Evolutionary conservation across 2,797 vertebrate genomes (phyloP), one percentile per base, ranked within the genome.

Genomic region (Falco biarmicus): DNA sequence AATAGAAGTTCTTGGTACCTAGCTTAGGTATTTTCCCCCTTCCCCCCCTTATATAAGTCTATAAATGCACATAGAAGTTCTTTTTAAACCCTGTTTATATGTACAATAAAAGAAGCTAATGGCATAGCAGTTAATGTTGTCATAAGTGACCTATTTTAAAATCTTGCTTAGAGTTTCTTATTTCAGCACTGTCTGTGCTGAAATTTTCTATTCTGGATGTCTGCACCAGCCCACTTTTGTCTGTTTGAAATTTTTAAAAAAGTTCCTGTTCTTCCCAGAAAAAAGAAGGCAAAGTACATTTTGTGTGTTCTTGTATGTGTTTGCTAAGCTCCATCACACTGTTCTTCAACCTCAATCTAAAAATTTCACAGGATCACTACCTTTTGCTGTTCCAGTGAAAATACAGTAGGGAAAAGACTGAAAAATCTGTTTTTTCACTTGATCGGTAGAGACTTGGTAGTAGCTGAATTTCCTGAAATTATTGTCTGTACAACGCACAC

Each of bases 91-190:
- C 16, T 1, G 1, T 57, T 76, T 77, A 15, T 69, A 80, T 0
- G 0, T 65, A 21, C 29, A 48, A 41, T 73, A 73, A 82, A 91
- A 85, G 25, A 81, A 83, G 47, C 20, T 92, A 91, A 93, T 70
- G 63, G 39, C 17, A 20, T 87, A 87, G 79, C 26, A 57, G 47
- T 83, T 93, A 82, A 68, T 73, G 63, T 71, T 84, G 48, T 78
- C 59, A 45, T 25, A 75, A 91, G 17, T 79, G 63, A 93, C 87
- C 59, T 91, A 57, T 87, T 95, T 96, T 57, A 85, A 94, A 93
- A 73, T 24, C 13, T 65, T 45, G 45, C 73, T 83, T 82, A 75
- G 26, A 65, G 28, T 57, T 78, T 84, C 56, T 89, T 76, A 87
- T 87, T 90, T 65, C 66, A 79, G 54, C 11, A 32, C 34, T 66